Conservation (phyloP, 2,888 invertebrate species). For the Tinea trinotella region DNA sequence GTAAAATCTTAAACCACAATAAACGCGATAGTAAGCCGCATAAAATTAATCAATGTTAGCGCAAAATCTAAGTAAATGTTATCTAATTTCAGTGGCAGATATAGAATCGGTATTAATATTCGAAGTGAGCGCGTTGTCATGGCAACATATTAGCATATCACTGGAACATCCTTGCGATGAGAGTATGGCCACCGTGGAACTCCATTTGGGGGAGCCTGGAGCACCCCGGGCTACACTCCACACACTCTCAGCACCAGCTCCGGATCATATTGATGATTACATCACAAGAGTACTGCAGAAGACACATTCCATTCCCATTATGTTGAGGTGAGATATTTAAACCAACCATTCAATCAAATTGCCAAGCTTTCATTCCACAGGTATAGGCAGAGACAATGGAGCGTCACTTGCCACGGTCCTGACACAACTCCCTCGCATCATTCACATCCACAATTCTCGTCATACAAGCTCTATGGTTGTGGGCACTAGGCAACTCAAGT, state of each 20-base stretch:
- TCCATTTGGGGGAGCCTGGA: constrained; percentile 86
- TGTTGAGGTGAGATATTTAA: constrained; percentile 79
- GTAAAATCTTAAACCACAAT: too few species aligned
- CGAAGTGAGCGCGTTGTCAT: constrained; percentile 91
- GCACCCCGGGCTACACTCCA: constrained; percentile 85
- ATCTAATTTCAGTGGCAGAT: constrained; percentile 63
- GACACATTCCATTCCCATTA: constrained; percentile 93
- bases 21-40: too few species aligned
- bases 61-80: too few species aligned
- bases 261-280: constrained; percentile 56
- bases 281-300: constrained; percentile 80
- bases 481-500: too few species aligned
- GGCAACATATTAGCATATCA: constrained; percentile 90
- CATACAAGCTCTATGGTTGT: too few species aligned
- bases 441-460: too few species aligned
- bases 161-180: constrained; percentile 95
- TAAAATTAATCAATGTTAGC: too few species aligned
- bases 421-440: too few species aligned
- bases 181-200: constrained; percentile 92
- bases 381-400: too few species aligned
- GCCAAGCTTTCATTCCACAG: too few species aligned
- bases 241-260: constrained; percentile 67
- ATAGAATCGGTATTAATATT: constrained; percentile 87
- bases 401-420: too few species aligned
- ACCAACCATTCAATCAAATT: too few species aligned